These are phyloP conservation scores for Pseudochaenichthys georgianus DNA, from an alignment of 2,797 vertebrate species.

Conservation along the genomic window DNA sequence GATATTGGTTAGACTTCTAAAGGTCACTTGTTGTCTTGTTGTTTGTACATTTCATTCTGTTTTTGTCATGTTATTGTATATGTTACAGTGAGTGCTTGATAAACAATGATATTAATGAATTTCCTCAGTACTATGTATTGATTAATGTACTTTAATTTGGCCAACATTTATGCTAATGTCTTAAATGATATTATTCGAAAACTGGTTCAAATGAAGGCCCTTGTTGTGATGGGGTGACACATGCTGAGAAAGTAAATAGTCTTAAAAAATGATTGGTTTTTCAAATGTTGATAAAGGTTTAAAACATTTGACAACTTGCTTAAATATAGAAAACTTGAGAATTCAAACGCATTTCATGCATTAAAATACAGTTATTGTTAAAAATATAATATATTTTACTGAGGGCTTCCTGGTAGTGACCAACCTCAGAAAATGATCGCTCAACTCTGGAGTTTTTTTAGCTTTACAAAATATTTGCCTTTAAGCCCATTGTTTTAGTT, in stretches of 20 bases:
- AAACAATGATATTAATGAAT: not conserved
- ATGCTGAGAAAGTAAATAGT: not conserved
- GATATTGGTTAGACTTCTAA: slow-evolving; percentile 42
- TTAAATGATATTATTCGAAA: not conserved
- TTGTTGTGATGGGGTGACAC: no score
- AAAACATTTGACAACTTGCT: not conserved
- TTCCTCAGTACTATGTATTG: not conserved
- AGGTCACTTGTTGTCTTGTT: slow-evolving; percentile 41
- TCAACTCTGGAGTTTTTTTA: no score
- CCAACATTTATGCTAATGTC: not conserved
- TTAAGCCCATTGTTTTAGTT: slow-evolving; percentile 4
- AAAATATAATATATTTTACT: not conserved
- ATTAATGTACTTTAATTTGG: not conserved
- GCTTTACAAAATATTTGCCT: not conserved
- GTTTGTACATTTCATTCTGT: slow-evolving; percentile 13
- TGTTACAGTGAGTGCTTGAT: not conserved
- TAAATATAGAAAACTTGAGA: not conserved
- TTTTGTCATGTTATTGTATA: not conserved
- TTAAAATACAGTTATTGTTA: not conserved
- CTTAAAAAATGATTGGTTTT: not conserved
- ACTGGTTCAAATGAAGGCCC: no score
- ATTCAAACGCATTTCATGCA: not conserved
- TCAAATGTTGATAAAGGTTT: not conserved
- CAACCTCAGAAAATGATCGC: no score
- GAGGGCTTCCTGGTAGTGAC: no score